These are phyloP conservation scores for Athalia rosae DNA, from an alignment of 2,888 invertebrate genomes.

Conservation along the genomic window DNA sequence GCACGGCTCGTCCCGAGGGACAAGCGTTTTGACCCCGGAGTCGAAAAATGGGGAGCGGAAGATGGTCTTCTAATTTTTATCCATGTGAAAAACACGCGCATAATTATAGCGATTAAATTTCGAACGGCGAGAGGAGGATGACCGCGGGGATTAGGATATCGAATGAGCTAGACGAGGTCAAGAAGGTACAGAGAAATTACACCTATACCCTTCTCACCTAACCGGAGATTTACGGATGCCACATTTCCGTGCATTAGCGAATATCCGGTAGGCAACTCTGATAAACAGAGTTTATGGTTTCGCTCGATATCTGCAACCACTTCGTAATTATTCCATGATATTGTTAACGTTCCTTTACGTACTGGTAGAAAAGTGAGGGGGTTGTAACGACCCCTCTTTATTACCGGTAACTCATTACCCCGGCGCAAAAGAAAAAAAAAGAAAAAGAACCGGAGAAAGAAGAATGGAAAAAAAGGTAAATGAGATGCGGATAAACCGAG, in stretches of 20 bases:
- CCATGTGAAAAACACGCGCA: not conserved
- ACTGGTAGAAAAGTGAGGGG: too few relatives aligned
- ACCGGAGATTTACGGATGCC: conserved; percentile 22
- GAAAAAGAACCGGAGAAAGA: too few relatives aligned
- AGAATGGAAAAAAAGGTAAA: too few relatives aligned
- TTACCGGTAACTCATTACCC: too few relatives aligned
- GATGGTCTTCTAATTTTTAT: not conserved
- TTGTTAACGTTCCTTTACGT: too few relatives aligned
- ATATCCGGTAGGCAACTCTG: conserved; percentile 25
- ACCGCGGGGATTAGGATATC: not conserved
- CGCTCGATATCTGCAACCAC: too few relatives aligned
- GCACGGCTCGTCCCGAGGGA: too few relatives aligned
- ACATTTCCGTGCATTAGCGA: conserved; percentile 38
- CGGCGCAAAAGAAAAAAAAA: too few relatives aligned
- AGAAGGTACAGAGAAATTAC: not conserved
- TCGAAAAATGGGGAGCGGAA: not conserved
- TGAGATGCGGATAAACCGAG: too few relatives aligned
- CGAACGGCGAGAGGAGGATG: not conserved
- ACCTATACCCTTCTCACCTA: not conserved
- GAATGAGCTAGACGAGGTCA: not conserved
- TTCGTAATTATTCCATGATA: too few relatives aligned
- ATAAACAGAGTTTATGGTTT: conserved; percentile 22
- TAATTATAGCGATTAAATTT: conserved; percentile 28
- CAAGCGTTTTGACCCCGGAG: not conserved
- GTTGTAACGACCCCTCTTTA: too few relatives aligned